Percentiles rank a stretch among this genome's conserved stretches.
Conservation (phyloP, 2,888 invertebrate genomes). For the Antitype chi region DNA sequence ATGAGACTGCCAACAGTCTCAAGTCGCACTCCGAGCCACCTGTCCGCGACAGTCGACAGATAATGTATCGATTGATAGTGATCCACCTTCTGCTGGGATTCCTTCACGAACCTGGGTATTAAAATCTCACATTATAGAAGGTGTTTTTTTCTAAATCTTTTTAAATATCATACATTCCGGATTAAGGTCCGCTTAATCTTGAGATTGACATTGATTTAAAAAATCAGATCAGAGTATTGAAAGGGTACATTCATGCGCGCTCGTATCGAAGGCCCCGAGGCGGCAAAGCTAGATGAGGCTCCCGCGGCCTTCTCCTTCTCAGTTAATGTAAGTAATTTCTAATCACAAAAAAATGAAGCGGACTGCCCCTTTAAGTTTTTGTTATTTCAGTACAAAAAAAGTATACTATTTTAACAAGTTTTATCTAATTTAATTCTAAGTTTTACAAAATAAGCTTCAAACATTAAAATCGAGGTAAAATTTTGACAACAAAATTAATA, state of each 20-base stretch:
- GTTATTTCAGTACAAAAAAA: no score
- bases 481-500: no score
- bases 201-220: neutral
- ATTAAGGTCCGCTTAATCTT: neutral
- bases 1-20: slow-evolving; percentile 99
- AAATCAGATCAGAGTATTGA: neutral
- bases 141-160: neutral
- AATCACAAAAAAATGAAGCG: no score
- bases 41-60: slow-evolving; percentile 97
- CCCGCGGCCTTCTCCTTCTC: neutral
- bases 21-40: slow-evolving; percentile 98
- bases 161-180: neutral
- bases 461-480: no score
- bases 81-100: slow-evolving; percentile 97
- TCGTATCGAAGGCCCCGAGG: neutral
- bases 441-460: no score
- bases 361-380: no score
- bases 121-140: neutral
- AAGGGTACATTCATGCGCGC: neutral
- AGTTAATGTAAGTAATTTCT: neutral
- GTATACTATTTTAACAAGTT: no score
- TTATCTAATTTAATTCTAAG: no score
- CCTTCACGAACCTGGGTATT: slow-evolving; percentile 93
- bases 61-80: slow-evolving; percentile 97
- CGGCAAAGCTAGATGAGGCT: neutral